Base-by-base conservation (phyloP, 1,140 invertebrate genomes). In the Reticulitermes speratus region DNA sequence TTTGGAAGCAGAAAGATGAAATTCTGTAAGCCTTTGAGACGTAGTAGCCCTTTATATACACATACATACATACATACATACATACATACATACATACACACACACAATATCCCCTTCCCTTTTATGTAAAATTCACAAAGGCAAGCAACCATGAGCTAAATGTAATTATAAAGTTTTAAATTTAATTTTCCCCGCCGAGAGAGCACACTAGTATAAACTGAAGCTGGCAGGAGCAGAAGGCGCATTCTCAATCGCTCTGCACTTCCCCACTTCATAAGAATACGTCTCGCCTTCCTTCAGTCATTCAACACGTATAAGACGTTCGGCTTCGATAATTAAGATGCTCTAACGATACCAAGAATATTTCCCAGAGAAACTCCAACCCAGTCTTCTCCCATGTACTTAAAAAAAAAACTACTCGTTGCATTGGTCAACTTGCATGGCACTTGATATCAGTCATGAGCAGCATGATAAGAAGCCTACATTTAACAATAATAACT, bases 161-260 rank as follows among this genome's bases (percentile, higher is more conserved):
- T 75, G 65, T 75, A 75, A 75, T 75, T 75, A 75, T 75, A 75
- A 75, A 75, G 65, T 75, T 30, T 75, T 75, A 75, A 75, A 75
- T 75, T 75, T 75, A 75, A 75, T 75, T 75, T 75, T 75, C 65
- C 65, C n/a, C 14, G 65, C n/a, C 65, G 7, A 75, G 25, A 75
- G 65, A 30, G 65, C 25, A 30, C 8, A 30, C 65, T 30, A 30
- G 25, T 75, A 75, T 75, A 75, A 75, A 75, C 0, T 75, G 65
- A 30, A 30, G 65, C 65, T 75, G 65, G 65, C n/a, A 75, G 65
- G 25, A 75, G 65, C 6, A n/a, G 25, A 75, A 25, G 65, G 65
- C 25, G 59, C 21, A 25, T n/a, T 65, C 59, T 21, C 59, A 65
- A 65, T 19, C 9, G 25, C 3, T 25, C n/a, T 75, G 65, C 6